Percentiles rank a stretch among this genome's conserved stretches.
phyloP scores from a whole-genome alignment of 2,797 vertebrate genomes.

The Cottoperca gobio region DNA sequence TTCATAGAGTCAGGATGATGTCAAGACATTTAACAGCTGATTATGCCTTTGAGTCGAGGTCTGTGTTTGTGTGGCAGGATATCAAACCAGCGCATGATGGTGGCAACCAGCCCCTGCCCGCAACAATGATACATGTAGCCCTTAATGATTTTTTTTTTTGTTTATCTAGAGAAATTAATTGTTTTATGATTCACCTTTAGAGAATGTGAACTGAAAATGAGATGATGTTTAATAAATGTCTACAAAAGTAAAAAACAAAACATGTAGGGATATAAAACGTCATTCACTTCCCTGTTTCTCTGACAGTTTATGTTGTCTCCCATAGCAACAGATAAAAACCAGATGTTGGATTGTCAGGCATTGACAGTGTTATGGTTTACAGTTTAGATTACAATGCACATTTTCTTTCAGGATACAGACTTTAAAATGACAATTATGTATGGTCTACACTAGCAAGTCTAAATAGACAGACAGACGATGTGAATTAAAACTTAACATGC shows the following conservation, averaged over 20 bases:
- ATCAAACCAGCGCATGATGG: neutral
- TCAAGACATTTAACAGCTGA: neutral
- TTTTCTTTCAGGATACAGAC: neutral
- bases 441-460: neutral
- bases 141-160: neutral
- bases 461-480: neutral
- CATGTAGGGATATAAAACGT: neutral
- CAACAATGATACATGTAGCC: neutral
- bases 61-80: slow-evolving; percentile 2
- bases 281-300: slow-evolving; percentile 15
- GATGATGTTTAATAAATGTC: neutral
- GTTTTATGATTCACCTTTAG: neutral
- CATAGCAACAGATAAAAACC: slow-evolving; percentile 22
- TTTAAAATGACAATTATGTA: neutral
- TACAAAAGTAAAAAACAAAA: neutral
- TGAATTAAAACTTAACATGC: slow-evolving; percentile 12
- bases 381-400: neutral
- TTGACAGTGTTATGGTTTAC: slow-evolving; percentile 18
- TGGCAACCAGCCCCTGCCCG: neutral
- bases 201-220: slow-evolving; percentile 5
- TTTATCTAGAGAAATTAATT: neutral
- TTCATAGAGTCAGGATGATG: slow-evolving; percentile 13
- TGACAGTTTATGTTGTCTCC: slow-evolving; percentile 12
- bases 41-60: neutral
- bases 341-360: slow-evolving; percentile 14